A percentile compares a stretch with the other conserved stretches of the same genome.
These are phyloP conservation scores for Myathropa florea DNA, from an alignment of 2,888 invertebrate species.

Conservation along the genomic window DNA sequence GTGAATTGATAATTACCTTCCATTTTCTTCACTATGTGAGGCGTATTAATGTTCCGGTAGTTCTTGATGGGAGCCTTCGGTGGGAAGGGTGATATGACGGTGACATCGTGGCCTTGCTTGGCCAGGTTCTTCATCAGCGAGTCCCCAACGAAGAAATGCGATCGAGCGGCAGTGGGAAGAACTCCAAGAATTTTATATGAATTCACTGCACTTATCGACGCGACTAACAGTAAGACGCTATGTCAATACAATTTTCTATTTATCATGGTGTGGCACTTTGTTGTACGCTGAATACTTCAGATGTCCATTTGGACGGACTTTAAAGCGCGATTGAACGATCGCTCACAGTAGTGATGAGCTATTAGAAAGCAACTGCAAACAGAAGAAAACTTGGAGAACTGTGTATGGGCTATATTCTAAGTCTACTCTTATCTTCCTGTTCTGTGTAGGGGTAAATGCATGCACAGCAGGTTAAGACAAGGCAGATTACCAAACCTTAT, in stretches of 20 bases:
- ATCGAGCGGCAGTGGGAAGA: conserved; percentile 9
- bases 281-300: background rate
- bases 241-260: background rate
- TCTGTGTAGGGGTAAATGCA: too few species aligned
- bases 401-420: too few species aligned
- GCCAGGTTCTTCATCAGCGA: conserved; percentile 31
- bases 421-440: too few species aligned
- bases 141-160: conserved; percentile 20
- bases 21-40: background rate
- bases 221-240: background rate
- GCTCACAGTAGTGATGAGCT: background rate
- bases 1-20: conserved; percentile 11
- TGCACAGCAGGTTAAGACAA: too few species aligned
- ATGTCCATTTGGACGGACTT: background rate
- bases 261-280: background rate
- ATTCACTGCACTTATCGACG: background rate
- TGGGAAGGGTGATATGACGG: conserved; percentile 50
- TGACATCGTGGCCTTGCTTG: conserved; percentile 51
- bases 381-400: too few species aligned
- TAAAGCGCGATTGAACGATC: background rate
- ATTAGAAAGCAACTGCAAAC: background rate
- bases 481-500: too few species aligned
- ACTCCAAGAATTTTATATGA: conserved; percentile 24
- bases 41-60: conserved; percentile 22
- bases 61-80: conserved; percentile 42